Percentiles rank a stretch among this genome's conserved stretches.
phyloP scores from a whole-genome alignment of 2,113 vertebrate species.

The Cynoglossus semilaevis region DNA sequence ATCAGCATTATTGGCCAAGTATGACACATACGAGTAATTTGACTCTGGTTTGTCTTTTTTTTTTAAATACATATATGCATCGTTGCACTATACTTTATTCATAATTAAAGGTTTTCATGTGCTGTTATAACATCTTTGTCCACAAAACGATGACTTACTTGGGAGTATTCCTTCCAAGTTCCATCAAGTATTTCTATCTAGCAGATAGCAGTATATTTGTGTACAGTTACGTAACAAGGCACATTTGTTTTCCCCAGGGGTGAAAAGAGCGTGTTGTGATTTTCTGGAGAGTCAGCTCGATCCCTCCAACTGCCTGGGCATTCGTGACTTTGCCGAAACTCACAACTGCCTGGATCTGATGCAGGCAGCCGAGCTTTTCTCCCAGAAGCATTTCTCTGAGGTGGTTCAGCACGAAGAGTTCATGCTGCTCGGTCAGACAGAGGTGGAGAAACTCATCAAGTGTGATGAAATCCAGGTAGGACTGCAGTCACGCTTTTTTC shows the following conservation, averaged over 20 bases:
- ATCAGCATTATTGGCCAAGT: no score
- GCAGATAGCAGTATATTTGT: neutral
- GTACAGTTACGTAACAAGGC: neutral
- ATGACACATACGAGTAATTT: no score
- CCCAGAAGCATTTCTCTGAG: conserved; percentile 97
- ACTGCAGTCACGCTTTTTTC: neutral
- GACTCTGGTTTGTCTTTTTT: no score
- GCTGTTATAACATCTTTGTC: no score
- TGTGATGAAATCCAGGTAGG: conserved; percentile 98
- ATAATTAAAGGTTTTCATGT: no score
- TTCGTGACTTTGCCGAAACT: conserved; percentile 98
- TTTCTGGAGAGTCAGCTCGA: conserved; percentile 97
- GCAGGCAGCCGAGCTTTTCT: conserved; percentile 96
- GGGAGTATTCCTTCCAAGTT: no score
- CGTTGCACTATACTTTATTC: no score
- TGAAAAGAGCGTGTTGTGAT: conserved; percentile 98
- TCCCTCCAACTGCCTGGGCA: conserved; percentile 97
- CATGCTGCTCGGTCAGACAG: conserved; percentile 92
- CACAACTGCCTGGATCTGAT: conserved; percentile 97
- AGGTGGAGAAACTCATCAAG: conserved; percentile 97
- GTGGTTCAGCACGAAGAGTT: conserved; percentile 99
- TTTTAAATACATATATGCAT: no score
- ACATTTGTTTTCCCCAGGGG: conserved; percentile 77
- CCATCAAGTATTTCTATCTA: no score
- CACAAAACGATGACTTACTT: no score